Base-by-base conservation (phyloP, 2,113 vertebrate genomes). In the Ariopsis seemanni region DNA sequence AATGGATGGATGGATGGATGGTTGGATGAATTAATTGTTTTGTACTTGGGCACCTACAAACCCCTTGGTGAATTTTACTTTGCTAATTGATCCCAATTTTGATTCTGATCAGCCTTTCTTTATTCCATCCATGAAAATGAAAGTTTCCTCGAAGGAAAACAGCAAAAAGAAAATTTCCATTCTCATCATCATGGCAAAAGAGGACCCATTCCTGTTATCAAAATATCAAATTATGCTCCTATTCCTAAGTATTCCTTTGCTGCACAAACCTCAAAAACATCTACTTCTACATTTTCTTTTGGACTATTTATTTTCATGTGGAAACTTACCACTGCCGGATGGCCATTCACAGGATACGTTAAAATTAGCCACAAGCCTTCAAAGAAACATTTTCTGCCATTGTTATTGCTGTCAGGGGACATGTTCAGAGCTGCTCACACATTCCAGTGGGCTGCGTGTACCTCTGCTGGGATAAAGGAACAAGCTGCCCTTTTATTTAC, bases 371-470 rank as follows among this genome's bases (percentile, higher is more conserved):
- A 25, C 18, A 55, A 15, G 53, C 83, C 30, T 53, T 7, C 27
- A 27, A 25, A 22, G 17, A 25, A 85, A 60, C 20, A 53, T 75
- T 48, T 48, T 85, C 18, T 11, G 2, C 4, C 9, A 34, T 11
- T 74, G 22, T 74, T 53, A 25, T 67, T 81, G 52, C 63, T 80
- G 42, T 65, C 17, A 48, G 57, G 34, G 50, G 87, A 82, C 89
- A 48, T 86, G 89, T 90, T 85, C 22, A n/a, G 82, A 88, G 63
- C 80, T 88, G 89, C 71, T 85, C 52, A 55, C 77, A 75, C 82
- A 90, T 90, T 90, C 89, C 89, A 80, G 50, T 78, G 55, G 62
- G 52, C n/a, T 86, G 58, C 82, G 55, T 72, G 72, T 14, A 72
- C 20, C 58, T 80, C 82, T 81, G 69, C 75, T 3, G 57, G 7